Percentiles rank a stretch among this genome's conserved stretches.
These are phyloP conservation scores for Theonella swinhoei DNA, from an alignment of 37 sponge, comb jelly and placozoan genomes.

Conservation along the genomic window DNA sequence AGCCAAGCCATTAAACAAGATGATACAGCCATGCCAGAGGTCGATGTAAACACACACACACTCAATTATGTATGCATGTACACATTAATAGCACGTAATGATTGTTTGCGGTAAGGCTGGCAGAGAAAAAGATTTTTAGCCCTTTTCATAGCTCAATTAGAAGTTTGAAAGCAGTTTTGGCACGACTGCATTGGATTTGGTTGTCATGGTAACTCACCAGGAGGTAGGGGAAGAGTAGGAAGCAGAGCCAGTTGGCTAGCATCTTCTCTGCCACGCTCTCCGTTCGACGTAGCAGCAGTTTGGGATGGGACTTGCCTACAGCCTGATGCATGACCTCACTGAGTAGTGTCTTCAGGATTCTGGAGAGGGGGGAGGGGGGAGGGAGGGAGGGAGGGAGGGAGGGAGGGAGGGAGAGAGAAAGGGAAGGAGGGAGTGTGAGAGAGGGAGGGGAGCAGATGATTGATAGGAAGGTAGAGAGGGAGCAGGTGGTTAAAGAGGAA, in stretches of 20 bases:
- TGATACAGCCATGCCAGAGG: too few species aligned
- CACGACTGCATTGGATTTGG: too few species aligned
- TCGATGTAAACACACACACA: too few species aligned
- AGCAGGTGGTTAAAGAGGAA: not conserved
- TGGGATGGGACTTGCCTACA: constrained; percentile 59
- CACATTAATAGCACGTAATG: too few species aligned
- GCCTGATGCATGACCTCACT: constrained; percentile 71
- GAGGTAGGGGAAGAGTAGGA: constrained; percentile 82
- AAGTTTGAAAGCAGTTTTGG: too few species aligned
- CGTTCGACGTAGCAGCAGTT: constrained; percentile 87
- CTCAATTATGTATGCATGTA: too few species aligned
- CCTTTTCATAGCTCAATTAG: too few species aligned
- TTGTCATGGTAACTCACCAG: too few species aligned
- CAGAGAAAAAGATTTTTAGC: too few species aligned
- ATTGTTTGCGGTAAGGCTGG: too few species aligned
- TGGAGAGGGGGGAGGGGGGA: constrained; percentile 11
- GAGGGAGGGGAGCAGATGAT: not conserved
- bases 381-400: not conserved
- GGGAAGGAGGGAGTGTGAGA: not conserved
- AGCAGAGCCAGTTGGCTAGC: constrained; percentile 92
- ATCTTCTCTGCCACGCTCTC: constrained; percentile 93
- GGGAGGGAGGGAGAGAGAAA: not conserved
- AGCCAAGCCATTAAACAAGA: too few species aligned
- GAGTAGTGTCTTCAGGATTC: constrained; percentile 73
- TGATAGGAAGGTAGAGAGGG: not conserved